A percentile compares a stretch with the other conserved stretches of the same genome.
phyloP scores from a whole-genome alignment of 2,888 invertebrate genomes.

The Netelia inedita region DNA sequence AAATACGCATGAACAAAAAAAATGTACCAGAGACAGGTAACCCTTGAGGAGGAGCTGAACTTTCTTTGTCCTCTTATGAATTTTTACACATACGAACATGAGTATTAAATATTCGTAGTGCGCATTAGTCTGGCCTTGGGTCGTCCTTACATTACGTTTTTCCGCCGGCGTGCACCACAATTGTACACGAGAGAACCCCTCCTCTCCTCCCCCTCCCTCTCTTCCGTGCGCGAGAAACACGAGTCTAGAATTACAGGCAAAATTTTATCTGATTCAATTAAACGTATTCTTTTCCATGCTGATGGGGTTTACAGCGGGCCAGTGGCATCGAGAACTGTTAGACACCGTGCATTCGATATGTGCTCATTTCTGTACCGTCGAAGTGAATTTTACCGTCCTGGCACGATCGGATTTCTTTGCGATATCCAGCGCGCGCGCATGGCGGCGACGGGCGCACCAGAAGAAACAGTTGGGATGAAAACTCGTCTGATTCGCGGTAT shows the following conservation, averaged over 20 bases:
- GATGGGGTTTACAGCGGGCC: background rate
- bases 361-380: constrained; percentile 6
- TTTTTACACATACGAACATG: constrained; percentile 5
- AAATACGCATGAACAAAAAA: background rate
- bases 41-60: constrained; percentile 37
- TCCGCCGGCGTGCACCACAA: constrained; percentile 46
- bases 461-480: constrained; percentile 49
- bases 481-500: constrained; percentile 60
- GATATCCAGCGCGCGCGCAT: constrained; percentile 33
- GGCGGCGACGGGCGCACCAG: constrained; percentile 6
- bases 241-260: constrained; percentile 62
- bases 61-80: constrained; percentile 49
- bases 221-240: constrained; percentile 14
- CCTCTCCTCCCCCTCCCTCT: background rate
- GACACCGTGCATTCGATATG: background rate
- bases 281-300: constrained; percentile 50
- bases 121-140: constrained; percentile 52
- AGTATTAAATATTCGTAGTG: constrained; percentile 8
- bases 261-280: constrained; percentile 65
- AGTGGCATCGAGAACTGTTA: constrained; percentile 28
- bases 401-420: constrained; percentile 62
- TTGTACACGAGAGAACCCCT: constrained; percentile 3
- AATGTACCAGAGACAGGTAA: constrained; percentile 21
- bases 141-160: constrained; percentile 60
- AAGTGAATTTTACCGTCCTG: constrained; percentile 51